phyloP scores from a whole-genome alignment of 2,797 vertebrate genomes.

The Tenualosa ilisha region DNA sequence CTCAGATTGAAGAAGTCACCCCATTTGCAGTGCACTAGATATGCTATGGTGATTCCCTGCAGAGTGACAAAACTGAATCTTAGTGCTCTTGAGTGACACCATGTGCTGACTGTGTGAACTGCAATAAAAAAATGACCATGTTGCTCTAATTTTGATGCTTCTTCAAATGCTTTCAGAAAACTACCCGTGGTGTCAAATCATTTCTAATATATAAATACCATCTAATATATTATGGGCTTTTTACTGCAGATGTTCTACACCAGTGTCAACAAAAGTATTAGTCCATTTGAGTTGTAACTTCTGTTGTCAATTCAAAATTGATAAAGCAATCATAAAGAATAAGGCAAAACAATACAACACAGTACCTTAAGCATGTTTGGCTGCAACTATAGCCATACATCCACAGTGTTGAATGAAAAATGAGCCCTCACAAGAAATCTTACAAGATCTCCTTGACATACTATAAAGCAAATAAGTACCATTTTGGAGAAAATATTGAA shows the following conservation, averaged over 20 bases:
- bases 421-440: too few relatives aligned
- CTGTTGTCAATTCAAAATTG: not conserved
- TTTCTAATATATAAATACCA: not conserved
- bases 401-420: not conserved
- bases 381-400: not conserved
- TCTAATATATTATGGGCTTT: not conserved
- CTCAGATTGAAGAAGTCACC: slow-evolving; percentile 22
- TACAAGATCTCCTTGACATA: not conserved
- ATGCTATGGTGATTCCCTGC: not conserved
- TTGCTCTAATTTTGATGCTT: not conserved
- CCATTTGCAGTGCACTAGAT: slow-evolving; percentile 20
- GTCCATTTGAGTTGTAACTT: not conserved
- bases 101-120: slow-evolving; percentile 33
- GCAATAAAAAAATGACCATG: not conserved
- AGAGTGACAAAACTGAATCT: not conserved
- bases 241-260: not conserved
- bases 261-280: not conserved
- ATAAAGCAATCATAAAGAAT: not conserved
- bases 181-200: not conserved
- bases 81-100: slow-evolving; percentile 27
- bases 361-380: not conserved
- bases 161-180: not conserved
- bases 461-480: not conserved
- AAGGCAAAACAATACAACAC: not conserved
- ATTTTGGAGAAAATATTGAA: not conserved